Percentiles rank a stretch among this genome's conserved stretches.
phyloP scores from a whole-genome alignment of 2,888 invertebrate genomes.

The Rhagonycha fulva region DNA sequence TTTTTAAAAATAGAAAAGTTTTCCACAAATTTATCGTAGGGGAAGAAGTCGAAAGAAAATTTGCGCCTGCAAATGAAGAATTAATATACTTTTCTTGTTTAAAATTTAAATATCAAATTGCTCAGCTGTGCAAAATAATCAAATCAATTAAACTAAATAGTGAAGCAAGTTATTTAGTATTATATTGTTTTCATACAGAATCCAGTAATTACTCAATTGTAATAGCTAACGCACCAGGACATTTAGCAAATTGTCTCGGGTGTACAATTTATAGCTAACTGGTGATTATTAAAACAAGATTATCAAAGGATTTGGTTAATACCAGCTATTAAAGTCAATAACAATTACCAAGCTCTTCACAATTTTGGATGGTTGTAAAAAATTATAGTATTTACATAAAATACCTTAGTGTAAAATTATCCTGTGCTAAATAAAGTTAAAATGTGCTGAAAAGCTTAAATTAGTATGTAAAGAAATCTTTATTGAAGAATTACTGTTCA shows the following conservation, averaged over 20 bases:
- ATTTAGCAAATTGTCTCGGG: constrained; percentile 1
- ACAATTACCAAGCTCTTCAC: neutral
- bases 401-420: neutral
- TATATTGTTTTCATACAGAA: neutral
- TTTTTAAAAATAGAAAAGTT: neutral
- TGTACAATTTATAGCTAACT: neutral
- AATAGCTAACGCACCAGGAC: neutral
- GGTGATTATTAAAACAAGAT: neutral
- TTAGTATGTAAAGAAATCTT: neutral
- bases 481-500: neutral
- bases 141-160: neutral
- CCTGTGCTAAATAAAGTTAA: neutral
- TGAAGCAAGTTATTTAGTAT: neutral
- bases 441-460: neutral
- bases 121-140: neutral
- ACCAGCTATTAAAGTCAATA: neutral
- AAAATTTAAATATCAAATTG: neutral
- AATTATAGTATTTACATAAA: neutral
- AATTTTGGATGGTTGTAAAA: neutral
- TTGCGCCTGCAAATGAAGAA: neutral
- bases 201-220: neutral
- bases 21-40: neutral
- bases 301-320: neutral
- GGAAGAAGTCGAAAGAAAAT: neutral
- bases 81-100: neutral